Conservation (phyloP, 1,140 invertebrate genomes). For the Lepidurus couesii region DNA sequence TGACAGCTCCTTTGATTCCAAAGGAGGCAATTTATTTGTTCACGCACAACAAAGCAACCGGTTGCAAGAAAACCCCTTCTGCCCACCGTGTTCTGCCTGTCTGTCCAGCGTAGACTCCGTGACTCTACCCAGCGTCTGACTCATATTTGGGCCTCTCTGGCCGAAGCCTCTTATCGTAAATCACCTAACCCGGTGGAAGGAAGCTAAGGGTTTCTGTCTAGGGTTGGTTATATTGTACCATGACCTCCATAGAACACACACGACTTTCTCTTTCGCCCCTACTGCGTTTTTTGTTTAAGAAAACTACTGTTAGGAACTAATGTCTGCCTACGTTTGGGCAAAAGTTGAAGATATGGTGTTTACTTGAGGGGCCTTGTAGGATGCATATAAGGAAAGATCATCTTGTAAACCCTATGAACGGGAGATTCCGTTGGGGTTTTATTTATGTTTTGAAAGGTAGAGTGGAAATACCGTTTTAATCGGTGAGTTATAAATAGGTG, state of each 20-base stretch:
- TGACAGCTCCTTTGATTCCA: background rate
- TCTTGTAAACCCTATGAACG: background rate
- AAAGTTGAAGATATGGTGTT: slow-evolving; percentile 3
- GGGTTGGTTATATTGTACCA: background rate
- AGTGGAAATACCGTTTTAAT: no score
- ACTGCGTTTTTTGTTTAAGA: background rate
- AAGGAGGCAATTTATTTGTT: background rate
- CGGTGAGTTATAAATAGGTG: no score
- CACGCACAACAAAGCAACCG: background rate
- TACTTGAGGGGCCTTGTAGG: background rate
- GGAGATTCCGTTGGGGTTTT: no score
- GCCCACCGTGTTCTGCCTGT: background rate
- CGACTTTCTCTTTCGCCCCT: background rate
- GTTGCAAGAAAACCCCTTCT: background rate
- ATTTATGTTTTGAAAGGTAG: no score
- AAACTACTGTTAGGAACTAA: background rate
- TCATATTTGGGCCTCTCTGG: background rate
- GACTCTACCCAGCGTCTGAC: background rate
- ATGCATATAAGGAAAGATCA: background rate
- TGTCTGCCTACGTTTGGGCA: background rate
- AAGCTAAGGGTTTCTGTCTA: background rate
- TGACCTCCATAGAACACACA: background rate
- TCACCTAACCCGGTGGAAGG: background rate
- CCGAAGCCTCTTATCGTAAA: slow-evolving; percentile 17
- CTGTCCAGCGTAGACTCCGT: background rate